Evolutionary conservation across 1,140 invertebrate genomes (phyloP).

Genomic region (Drosophila leontia): DNA sequence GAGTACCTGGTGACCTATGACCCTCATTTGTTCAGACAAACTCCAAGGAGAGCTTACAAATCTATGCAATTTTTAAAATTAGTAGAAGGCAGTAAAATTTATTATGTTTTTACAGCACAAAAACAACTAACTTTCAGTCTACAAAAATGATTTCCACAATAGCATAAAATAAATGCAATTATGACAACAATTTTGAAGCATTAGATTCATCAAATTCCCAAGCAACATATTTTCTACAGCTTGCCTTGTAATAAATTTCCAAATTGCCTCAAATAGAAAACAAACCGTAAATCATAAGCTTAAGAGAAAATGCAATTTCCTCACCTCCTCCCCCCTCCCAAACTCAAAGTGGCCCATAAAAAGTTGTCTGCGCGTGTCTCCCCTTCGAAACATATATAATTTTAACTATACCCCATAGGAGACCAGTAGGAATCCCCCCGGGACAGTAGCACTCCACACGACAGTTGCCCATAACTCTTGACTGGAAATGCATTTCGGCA

Average conservation of each 20-base stretch:
- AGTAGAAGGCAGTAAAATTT: too few relatives aligned
- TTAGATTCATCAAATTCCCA: not conserved
- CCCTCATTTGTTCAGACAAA: too few relatives aligned
- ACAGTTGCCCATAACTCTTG: constrained; percentile 36
- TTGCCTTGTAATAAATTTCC: constrained; percentile 5
- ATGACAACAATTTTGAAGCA: not conserved
- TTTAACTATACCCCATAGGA: constrained; percentile 21
- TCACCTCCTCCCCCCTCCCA: not conserved
- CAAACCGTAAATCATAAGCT: constrained; percentile 30
- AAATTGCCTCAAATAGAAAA: constrained; percentile 10
- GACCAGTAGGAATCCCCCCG: not conserved
- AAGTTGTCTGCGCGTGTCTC: not conserved
- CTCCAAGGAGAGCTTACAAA: too few relatives aligned
- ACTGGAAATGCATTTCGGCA: constrained; percentile 25
- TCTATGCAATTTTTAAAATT: too few relatives aligned
- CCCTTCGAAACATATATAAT: constrained; percentile 15
- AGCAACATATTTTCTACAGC: constrained; percentile 5
- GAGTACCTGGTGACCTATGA: too few relatives aligned
- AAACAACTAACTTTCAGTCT: too few relatives aligned
- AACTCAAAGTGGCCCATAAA: too few relatives aligned
- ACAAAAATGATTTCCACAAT: not conserved
- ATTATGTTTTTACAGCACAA: too few relatives aligned
- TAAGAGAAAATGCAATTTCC: constrained; percentile 11
- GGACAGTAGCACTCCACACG: constrained; percentile 20
- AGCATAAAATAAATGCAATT: not conserved